A percentile compares a stretch with the other conserved stretches of the same genome.
These are phyloP conservation scores for Elaphurus davidianus DNA, from an alignment of 2,113 vertebrate genomes.

Conservation along the genomic window DNA sequence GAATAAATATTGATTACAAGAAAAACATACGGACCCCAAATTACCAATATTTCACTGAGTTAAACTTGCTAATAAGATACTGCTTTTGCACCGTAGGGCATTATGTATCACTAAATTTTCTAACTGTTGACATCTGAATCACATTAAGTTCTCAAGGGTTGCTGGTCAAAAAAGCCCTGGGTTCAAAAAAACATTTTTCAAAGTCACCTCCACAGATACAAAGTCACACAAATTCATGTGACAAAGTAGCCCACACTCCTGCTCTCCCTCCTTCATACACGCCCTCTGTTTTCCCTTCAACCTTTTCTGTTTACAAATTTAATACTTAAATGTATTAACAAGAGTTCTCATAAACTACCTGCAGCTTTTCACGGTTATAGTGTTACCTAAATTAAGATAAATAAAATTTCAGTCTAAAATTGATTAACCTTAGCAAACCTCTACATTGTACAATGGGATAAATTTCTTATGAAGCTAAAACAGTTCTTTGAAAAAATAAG, in stretches of 20 bases:
- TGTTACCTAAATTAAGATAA: background rate
- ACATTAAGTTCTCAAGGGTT: background rate
- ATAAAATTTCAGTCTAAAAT: conserved; percentile 2
- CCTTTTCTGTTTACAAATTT: background rate
- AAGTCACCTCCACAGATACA: background rate
- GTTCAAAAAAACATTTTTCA: background rate
- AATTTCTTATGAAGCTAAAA: background rate
- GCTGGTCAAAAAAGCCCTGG: background rate
- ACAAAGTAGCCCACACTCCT: background rate
- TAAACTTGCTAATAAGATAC: conserved; percentile 1
- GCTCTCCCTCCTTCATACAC: background rate
- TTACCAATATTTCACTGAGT: conserved; percentile 17
- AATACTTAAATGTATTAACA: background rate
- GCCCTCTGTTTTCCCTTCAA: background rate
- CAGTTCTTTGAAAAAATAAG: conserved; percentile 7
- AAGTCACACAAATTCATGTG: background rate
- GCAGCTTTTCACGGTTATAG: background rate
- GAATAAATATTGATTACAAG: background rate
- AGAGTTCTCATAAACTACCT: background rate
- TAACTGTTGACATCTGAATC: background rate
- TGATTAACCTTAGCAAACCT: conserved; percentile 4
- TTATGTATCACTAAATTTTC: background rate
- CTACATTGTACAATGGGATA: background rate
- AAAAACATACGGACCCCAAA: background rate
- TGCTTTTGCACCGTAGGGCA: background rate